Conservation (phyloP, 1,140 invertebrate genomes). For the Brachionus rotundiformis region DNA sequence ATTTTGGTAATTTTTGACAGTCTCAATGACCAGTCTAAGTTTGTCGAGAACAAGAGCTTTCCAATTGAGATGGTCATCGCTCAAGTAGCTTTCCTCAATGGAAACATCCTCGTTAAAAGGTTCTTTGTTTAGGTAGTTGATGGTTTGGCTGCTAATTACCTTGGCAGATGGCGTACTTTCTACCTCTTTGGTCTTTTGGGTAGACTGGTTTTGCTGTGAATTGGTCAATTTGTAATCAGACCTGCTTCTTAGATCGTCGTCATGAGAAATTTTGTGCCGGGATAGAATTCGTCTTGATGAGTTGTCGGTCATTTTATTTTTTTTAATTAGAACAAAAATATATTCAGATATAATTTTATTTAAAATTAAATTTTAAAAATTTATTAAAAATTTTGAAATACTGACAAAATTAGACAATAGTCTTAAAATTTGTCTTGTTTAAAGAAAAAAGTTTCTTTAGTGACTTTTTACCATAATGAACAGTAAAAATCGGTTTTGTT, state of each 20-base stretch:
- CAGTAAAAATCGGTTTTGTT: no score
- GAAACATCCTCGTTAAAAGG: slow-evolving; percentile 34
- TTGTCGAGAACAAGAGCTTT: slow-evolving; percentile 23
- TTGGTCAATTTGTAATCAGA: not conserved
- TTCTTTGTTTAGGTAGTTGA: slow-evolving; percentile 45
- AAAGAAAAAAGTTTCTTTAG: no score
- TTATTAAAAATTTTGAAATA: not conserved
- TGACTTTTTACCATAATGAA: no score
- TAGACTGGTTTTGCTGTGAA: not conserved
- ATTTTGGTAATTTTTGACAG: not conserved
- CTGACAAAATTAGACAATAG: not conserved
- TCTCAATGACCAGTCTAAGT: not conserved
- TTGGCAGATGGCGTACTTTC: not conserved
- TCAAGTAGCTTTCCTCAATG: slow-evolving; percentile 18
- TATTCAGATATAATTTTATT: not conserved
- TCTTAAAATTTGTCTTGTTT: not conserved
- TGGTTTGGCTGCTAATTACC: not conserved
- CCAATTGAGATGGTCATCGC: not conserved
- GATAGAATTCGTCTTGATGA: slow-evolving; percentile 41
- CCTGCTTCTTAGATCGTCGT: not conserved
- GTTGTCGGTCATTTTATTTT: slow-evolving; percentile 32
- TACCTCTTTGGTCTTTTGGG: not conserved
- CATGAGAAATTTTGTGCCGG: not conserved
- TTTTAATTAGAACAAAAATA: not conserved
- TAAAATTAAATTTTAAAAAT: not conserved